These are phyloP conservation scores for Pyxicephalus adspersus DNA, from an alignment of 2,113 vertebrate genomes.

Conservation along the genomic window DNA sequence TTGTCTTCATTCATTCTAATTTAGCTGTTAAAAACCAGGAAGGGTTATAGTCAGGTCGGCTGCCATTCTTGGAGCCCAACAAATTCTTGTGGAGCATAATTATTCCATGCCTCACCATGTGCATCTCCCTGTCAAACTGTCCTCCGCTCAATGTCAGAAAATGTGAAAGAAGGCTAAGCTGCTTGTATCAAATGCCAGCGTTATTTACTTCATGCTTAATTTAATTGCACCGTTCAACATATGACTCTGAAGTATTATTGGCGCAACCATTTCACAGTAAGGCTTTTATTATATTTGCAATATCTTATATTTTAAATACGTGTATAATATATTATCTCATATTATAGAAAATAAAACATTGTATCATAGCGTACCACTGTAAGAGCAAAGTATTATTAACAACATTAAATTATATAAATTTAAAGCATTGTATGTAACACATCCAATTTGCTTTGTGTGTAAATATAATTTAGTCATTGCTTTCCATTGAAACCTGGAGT, in stretches of 20 bases:
- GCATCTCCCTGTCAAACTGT: constrained; percentile 61
- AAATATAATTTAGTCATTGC: too few relatives aligned
- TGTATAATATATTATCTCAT: too few relatives aligned
- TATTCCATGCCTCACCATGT: constrained; percentile 57
- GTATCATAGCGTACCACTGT: too few relatives aligned
- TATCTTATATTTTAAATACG: too few relatives aligned
- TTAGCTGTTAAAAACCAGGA: constrained; percentile 59
- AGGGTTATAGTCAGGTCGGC: constrained; percentile 61
- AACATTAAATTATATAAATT: too few relatives aligned
- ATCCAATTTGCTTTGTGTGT: too few relatives aligned
- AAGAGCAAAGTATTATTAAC: too few relatives aligned
- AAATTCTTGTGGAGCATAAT: constrained; percentile 60
- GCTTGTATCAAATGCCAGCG: constrained; percentile 57
- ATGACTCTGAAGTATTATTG: constrained; percentile 42
- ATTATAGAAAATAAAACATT: too few relatives aligned
- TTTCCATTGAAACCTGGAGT: too few relatives aligned
- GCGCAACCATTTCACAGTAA: too few relatives aligned
- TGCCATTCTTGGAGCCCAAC: constrained; percentile 51
- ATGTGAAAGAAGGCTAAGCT: constrained; percentile 54
- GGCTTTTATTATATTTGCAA: too few relatives aligned
- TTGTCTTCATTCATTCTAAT: constrained; percentile 55
- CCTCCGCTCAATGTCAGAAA: constrained; percentile 57
- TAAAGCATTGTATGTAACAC: too few relatives aligned
- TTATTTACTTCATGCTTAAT: constrained; percentile 61
- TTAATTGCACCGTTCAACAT: constrained; percentile 55